Conservation (phyloP, 2,888 invertebrate species). For the Coronaproctus castanopsis region DNA sequence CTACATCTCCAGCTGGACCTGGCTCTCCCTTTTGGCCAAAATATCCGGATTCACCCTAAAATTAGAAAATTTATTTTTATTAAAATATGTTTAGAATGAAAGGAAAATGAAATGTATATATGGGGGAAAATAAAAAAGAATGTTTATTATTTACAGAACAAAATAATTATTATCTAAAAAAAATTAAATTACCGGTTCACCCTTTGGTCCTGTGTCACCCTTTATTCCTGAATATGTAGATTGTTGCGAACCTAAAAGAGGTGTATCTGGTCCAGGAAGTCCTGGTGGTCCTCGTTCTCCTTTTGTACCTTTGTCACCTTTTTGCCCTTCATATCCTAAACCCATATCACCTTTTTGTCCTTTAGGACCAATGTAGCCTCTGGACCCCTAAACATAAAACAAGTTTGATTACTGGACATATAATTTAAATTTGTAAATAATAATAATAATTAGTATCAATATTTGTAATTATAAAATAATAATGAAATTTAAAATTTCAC, state of each 20-base stretch:
- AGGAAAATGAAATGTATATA: too few relatives aligned
- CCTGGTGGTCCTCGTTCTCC: slow-evolving; percentile 41
- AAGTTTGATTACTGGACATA: neutral
- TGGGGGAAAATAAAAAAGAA: too few relatives aligned
- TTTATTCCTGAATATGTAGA: slow-evolving; percentile 5
- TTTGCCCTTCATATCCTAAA: slow-evolving; percentile 36
- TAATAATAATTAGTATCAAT: too few relatives aligned
- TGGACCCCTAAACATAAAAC: slow-evolving; percentile 34
- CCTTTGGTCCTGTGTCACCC: slow-evolving; percentile 25
- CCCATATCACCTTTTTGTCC: slow-evolving; percentile 31
- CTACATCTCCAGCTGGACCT: slow-evolving; percentile 49
- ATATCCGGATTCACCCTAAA: slow-evolving; percentile 30
- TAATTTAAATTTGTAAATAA: neutral
- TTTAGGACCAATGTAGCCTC: slow-evolving; percentile 46
- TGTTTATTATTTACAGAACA: too few relatives aligned
- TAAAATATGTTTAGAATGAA: neutral
- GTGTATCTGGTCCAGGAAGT: slow-evolving; percentile 35
- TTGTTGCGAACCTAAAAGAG: neutral
- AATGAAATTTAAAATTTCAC: too few relatives aligned
- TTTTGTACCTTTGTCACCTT: slow-evolving; percentile 42
- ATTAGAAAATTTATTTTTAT: neutral
- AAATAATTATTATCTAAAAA: too few relatives aligned
- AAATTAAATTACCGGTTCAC: slow-evolving; percentile 18
- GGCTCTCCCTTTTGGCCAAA: slow-evolving; percentile 38
- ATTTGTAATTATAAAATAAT: too few relatives aligned